Evolutionary conservation across 1,140 invertebrate genomes (phyloP).

Genomic region (Drosophila kepulauana): DNA sequence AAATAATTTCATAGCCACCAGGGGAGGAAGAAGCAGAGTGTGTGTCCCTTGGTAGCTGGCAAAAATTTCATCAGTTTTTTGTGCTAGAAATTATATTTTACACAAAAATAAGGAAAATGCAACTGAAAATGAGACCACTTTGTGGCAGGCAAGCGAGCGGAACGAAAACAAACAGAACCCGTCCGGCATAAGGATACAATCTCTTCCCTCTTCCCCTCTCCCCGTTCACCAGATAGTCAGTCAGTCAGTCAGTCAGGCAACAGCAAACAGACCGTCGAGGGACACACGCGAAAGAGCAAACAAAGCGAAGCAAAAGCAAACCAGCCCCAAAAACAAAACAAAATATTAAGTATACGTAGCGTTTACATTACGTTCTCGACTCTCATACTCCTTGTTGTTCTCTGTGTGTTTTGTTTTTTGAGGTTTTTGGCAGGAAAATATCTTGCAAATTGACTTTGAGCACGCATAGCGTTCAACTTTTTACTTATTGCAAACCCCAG

Average conservation of each 20-base stretch:
- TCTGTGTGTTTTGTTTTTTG: slow-evolving; percentile 33
- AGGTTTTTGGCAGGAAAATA: slow-evolving; percentile 58
- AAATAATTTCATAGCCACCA: slow-evolving; percentile 49
- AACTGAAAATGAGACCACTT: slow-evolving; percentile 56
- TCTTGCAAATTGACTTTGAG: slow-evolving; percentile 74
- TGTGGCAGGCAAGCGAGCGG: slow-evolving; percentile 52
- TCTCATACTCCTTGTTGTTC: no score
- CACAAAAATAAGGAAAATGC: slow-evolving; percentile 51
- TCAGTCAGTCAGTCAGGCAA: neutral
- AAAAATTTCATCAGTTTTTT: slow-evolving; percentile 22
- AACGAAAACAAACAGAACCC: slow-evolving; percentile 54
- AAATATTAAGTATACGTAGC: slow-evolving; percentile 70
- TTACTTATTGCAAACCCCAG: slow-evolving; percentile 34
- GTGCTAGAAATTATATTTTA: slow-evolving; percentile 38
- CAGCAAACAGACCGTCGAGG: slow-evolving; percentile 11
- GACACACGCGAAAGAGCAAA: slow-evolving; percentile 32
- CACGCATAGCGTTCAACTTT: slow-evolving; percentile 67
- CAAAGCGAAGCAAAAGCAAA: slow-evolving; percentile 5
- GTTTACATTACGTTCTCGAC: slow-evolving; percentile 29
- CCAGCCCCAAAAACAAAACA: slow-evolving; percentile 4
- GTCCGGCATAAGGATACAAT: slow-evolving; percentile 37
- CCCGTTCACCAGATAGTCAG: neutral
- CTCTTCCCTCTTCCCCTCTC: neutral
- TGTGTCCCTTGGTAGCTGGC: slow-evolving; percentile 2
- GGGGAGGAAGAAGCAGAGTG: neutral